phyloP scores from a whole-genome alignment of 2,888 invertebrate species.

The Caenorhabditis virilis region DNA sequence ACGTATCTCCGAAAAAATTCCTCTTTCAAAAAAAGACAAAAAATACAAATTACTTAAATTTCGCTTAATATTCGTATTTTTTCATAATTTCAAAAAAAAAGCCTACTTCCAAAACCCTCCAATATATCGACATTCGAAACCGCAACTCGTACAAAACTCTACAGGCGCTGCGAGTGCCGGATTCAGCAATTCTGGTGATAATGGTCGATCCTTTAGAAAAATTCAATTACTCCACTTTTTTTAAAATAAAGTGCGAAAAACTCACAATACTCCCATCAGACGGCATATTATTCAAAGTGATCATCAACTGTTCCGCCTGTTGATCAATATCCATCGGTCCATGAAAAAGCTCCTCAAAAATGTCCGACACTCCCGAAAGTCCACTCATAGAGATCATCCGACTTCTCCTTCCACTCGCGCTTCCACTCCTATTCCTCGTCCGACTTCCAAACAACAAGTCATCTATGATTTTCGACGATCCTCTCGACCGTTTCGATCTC shows the following conservation, averaged over 20 bases:
- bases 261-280: conserved; percentile 46
- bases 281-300: conserved; percentile 45
- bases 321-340: conserved; percentile 19
- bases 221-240: neutral
- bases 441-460: conserved; percentile 23
- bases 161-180: conserved; percentile 39
- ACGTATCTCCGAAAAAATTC: no score
- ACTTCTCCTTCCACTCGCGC: conserved; percentile 30
- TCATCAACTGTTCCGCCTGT: conserved; percentile 46
- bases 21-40: no score
- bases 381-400: conserved; percentile 43
- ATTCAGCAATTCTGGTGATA: conserved; percentile 46
- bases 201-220: conserved; percentile 15
- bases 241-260: neutral
- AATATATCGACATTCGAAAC: conserved; percentile 50
- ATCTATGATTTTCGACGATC: conserved; percentile 41
- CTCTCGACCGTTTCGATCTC: conserved; percentile 44
- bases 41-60: no score
- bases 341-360: conserved; percentile 48
- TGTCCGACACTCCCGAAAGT: conserved; percentile 49
- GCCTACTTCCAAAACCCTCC: conserved; percentile 32
- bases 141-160: conserved; percentile 53
- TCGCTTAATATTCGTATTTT: no score
- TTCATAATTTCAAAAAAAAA: no score
- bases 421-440: conserved; percentile 32